Evolutionary conservation across 2,888 invertebrate genomes (phyloP), one percentile per base, ranked within the genome.

Genomic region (Aromia moschata): DNA sequence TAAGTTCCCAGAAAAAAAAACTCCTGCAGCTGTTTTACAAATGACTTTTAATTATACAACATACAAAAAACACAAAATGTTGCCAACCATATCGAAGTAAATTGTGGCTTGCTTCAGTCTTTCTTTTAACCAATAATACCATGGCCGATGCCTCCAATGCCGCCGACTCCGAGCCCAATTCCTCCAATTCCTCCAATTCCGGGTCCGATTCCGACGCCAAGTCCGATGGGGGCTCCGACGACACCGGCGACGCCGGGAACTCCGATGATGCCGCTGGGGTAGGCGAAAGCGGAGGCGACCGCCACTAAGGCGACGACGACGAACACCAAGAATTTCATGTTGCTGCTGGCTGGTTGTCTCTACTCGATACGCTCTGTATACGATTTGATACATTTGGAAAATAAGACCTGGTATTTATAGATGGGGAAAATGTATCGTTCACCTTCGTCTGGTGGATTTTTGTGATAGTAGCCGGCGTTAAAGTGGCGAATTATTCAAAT

Each of bases 261-360:
- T 31, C 47, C 56, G 25, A 52, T 17, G 17, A 44, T 38, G 49
- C 44, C 65, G 40, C 65, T 55, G 20, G 64, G 61, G 44, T 64
- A 58, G 33, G 60, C 67, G 10, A 67, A 58, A 14, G 65, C 62
- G 1, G 64, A 62, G n/a, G 64, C 61, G 17, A 68, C 47, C 18
- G 61, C 69, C 62, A 69, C 45, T 16, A 67, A 37, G 62, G 56
- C 66, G 40, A 70, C 37, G 25, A 70, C 41, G 49, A 47, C 67
- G 43, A 70, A 54, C 25, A 69, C 36, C 16, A 71, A 43, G 49
- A 64, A 47, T 60, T 71, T 69, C 70, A 70, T 71, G 44, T 62
- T 68, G 62, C 31, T 43, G n/a, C n/a, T n/a, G n/a, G 44, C 33
- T 43, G 18, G 33, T 25, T 3, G 25, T 25, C 40, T 5, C 4